Conservation (phyloP, 2,113 vertebrate genomes). For the Malurus cyaneus region DNA sequence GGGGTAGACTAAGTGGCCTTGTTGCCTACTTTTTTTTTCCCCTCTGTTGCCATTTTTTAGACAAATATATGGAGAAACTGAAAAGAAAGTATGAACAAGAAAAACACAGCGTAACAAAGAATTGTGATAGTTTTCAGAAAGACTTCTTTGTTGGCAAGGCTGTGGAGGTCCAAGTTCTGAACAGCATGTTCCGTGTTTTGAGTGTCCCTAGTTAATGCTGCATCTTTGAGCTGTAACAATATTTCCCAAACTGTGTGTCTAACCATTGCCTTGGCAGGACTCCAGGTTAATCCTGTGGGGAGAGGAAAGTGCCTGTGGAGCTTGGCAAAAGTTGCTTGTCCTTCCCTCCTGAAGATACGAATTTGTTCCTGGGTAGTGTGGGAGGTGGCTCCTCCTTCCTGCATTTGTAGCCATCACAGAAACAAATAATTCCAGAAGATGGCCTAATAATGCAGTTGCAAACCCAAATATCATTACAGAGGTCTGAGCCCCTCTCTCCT, state of each 20-base stretch:
- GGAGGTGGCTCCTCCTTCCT: slow-evolving; percentile 1
- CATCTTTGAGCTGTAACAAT: not conserved
- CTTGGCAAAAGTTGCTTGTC: not conserved
- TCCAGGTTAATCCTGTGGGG: not conserved
- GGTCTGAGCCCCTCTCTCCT: not conserved
- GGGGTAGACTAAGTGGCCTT: not conserved
- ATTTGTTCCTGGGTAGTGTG: not conserved
- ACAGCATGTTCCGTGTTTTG: not conserved
- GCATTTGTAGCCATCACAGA: not conserved
- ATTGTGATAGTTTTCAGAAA: not conserved
- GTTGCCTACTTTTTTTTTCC: not conserved
- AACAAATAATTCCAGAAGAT: not conserved
- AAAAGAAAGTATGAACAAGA: not conserved
- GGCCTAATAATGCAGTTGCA: not conserved
- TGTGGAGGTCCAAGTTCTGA: not conserved
- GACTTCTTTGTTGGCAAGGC: not conserved
- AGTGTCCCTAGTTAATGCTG: not conserved
- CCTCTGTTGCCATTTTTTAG: not conserved
- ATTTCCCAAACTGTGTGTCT: not conserved
- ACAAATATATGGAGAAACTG: not conserved
- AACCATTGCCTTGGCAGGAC: not conserved
- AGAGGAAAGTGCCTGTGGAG: not conserved
- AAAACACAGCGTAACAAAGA: not conserved
- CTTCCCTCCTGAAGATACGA: not conserved
- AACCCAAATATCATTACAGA: not conserved